Percentiles rank a stretch among this genome's conserved stretches.
Evolutionary conservation across 2,113 vertebrate species (phyloP).

Genomic region (Cranoglanis bouderius): DNA sequence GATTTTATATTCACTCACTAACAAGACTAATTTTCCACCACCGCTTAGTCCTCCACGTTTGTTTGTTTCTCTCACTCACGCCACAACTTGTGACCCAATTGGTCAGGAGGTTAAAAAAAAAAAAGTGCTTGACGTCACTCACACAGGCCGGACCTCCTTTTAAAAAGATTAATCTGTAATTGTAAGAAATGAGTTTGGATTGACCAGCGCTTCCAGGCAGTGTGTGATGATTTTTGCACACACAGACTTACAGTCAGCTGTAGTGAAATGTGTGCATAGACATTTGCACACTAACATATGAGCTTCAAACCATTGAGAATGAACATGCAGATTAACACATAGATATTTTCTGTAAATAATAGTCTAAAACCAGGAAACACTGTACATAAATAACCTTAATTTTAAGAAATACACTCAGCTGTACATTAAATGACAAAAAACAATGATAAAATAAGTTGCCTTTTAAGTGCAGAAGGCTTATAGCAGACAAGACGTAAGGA

Average conservation of each 20-base stretch:
- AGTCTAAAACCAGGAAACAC: too few species aligned
- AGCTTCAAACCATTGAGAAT: not conserved
- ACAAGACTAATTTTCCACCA: not conserved
- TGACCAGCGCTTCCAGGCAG: not conserved
- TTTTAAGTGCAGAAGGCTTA: not conserved
- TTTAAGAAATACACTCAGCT: not conserved
- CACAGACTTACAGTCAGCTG: not conserved
- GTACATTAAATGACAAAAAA: too few species aligned
- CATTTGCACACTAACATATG: not conserved
- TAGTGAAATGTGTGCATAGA: not conserved
- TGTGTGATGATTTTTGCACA: not conserved
- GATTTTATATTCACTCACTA: too few species aligned
- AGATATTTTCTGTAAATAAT: too few species aligned
- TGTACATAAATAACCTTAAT: too few species aligned
- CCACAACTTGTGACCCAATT: not conserved
- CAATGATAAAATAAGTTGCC: not conserved
- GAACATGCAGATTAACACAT: not conserved
- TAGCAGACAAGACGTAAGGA: not conserved
- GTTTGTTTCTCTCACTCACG: not conserved
- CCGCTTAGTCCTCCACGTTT: not conserved
- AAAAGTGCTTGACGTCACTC: not conserved
- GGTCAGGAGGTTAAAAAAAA: not conserved
- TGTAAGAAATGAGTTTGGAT: not conserved
- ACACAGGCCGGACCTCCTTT: not conserved
- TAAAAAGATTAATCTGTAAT: too few species aligned